Conservation (phyloP, 2,113 vertebrate species). For the Calonectris borealis region DNA sequence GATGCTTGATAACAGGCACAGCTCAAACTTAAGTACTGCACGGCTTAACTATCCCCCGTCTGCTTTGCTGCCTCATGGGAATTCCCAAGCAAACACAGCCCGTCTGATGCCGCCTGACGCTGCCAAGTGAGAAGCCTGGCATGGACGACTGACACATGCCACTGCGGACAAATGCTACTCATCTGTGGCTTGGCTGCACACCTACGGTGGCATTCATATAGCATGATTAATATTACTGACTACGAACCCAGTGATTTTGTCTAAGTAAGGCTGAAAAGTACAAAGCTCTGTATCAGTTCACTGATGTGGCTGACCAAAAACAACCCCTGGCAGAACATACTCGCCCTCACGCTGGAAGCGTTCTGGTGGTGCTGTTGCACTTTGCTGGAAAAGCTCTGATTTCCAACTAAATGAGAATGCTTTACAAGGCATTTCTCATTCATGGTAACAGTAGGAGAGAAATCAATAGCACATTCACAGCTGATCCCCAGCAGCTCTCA, state of each 20-base stretch:
- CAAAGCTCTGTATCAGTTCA: not conserved
- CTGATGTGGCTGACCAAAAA: not conserved
- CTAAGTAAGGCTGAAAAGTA: not conserved
- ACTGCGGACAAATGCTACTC: not conserved
- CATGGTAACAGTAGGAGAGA: constrained; percentile 35
- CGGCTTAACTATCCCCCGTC: not conserved
- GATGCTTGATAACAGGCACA: not conserved
- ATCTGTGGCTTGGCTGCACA: not conserved
- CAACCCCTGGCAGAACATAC: not conserved
- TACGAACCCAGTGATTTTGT: not conserved
- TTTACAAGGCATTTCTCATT: constrained; percentile 43
- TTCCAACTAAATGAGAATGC: constrained; percentile 28
- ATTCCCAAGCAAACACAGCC: not conserved
- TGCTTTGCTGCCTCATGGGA: not conserved
- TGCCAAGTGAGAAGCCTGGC: not conserved
- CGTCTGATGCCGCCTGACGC: not conserved
- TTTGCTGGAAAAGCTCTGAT: not conserved
- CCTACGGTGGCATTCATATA: not conserved
- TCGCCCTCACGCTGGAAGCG: not conserved
- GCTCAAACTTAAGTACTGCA: not conserved
- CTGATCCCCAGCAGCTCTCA: not conserved
- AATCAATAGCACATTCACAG: constrained; percentile 52
- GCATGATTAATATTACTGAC: not conserved
- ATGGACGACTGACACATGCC: accelerated
- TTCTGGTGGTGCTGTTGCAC: constrained; percentile 49